A percentile compares a stretch with the other conserved stretches of the same genome.
Evolutionary conservation across 1,140 invertebrate species (phyloP).

Genomic region (Tenebrio molitor): DNA sequence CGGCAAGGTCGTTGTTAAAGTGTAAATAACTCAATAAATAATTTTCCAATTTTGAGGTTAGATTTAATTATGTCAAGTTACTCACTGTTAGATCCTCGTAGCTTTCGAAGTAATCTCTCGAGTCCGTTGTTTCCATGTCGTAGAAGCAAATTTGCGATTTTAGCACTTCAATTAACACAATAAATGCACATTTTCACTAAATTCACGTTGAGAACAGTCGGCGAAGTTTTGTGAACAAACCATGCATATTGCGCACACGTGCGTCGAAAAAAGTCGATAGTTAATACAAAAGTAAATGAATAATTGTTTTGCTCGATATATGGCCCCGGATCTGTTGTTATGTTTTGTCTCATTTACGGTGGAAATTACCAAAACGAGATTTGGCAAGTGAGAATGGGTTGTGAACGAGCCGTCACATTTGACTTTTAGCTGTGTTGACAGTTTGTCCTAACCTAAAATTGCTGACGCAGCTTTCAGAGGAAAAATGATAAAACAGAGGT

Average conservation of each 20-base stretch:
- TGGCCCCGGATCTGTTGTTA: too few relatives aligned
- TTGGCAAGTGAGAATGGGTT: too few relatives aligned
- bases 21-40: constrained; percentile 14
- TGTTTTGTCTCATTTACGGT: too few relatives aligned
- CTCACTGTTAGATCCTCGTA: constrained; percentile 71
- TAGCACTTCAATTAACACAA: background rate
- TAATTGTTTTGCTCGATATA: too few relatives aligned
- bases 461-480: background rate
- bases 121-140: constrained; percentile 47
- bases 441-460: background rate
- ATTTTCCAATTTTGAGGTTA: constrained; percentile 49
- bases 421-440: background rate
- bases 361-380: too few relatives aligned
- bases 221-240: too few relatives aligned
- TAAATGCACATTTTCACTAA: background rate
- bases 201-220: background rate
- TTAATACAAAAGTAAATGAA: too few relatives aligned
- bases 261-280: too few relatives aligned
- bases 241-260: too few relatives aligned
- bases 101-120: constrained; percentile 68
- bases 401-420: background rate
- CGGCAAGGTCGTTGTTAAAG: constrained; percentile 71
- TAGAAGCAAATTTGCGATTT: background rate
- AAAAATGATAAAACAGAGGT: constrained; percentile 61
- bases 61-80: constrained; percentile 60